Evolutionary conservation across 2,888 invertebrate genomes (phyloP).

Genomic region (Athalia rosae): DNA sequence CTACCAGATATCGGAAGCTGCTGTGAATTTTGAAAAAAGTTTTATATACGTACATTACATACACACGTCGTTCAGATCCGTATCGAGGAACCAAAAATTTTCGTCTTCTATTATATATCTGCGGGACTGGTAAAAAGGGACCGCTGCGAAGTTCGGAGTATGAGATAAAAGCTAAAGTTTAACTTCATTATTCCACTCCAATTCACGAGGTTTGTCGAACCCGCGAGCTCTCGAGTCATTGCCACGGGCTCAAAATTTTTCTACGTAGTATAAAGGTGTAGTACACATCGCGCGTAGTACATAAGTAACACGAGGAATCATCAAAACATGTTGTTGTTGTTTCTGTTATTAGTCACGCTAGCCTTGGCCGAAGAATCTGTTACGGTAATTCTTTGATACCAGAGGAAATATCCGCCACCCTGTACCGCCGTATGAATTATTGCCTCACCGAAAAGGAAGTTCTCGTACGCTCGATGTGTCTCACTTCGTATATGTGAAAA

Average conservation of each 20-base stretch:
- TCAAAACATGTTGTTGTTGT: slow-evolving; percentile 39
- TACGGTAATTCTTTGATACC: slow-evolving; percentile 28
- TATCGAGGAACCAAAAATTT: too few relatives aligned
- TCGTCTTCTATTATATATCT: not conserved
- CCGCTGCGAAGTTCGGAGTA: not conserved
- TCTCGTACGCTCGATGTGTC: too few relatives aligned
- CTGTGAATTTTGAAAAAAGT: too few relatives aligned
- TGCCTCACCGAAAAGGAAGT: too few relatives aligned
- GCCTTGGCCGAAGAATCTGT: slow-evolving; percentile 30
- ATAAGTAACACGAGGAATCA: slow-evolving; percentile 24
- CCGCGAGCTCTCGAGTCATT: slow-evolving; percentile 11
- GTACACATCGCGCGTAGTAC: not conserved
- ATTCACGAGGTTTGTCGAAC: slow-evolving; percentile 40
- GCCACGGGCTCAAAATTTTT: slow-evolving; percentile 19
- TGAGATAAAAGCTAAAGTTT: not conserved
- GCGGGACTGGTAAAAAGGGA: not conserved
- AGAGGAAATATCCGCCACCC: too few relatives aligned
- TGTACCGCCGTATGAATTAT: too few relatives aligned
- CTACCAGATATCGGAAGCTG: too few relatives aligned
- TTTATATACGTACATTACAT: too few relatives aligned
- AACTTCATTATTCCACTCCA: slow-evolving; percentile 32
- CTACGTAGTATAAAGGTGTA: slow-evolving; percentile 5
- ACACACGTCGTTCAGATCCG: too few relatives aligned
- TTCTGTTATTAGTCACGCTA: slow-evolving; percentile 27
- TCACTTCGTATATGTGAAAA: too few relatives aligned